A percentile compares a stretch with the other conserved stretches of the same genome.
phyloP scores from a whole-genome alignment of 2,888 invertebrate species.

The Drosophila imparisetae region DNA sequence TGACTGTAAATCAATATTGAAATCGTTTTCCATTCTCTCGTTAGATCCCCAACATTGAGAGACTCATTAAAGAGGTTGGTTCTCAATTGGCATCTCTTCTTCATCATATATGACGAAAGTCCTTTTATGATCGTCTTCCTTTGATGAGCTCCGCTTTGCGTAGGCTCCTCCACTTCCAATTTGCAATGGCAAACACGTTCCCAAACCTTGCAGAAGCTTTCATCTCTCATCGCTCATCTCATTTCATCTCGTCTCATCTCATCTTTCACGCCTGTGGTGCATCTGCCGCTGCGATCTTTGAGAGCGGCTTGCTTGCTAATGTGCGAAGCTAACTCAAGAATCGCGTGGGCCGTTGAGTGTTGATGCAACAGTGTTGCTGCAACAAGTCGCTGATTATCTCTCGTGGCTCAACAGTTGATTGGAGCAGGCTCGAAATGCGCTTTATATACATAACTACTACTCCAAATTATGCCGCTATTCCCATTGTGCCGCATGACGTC shows the following conservation, averaged over 20 bases:
- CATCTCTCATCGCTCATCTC: conserved; percentile 3
- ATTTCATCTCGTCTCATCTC: conserved; percentile 32
- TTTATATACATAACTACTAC: conserved; percentile 27
- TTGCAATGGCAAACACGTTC: conserved; percentile 65
- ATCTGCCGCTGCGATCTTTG: conserved; percentile 60
- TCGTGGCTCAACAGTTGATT: conserved; percentile 50
- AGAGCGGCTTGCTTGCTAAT: conserved; percentile 60
- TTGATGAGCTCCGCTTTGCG: conserved; percentile 57
- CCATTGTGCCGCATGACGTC: conserved; percentile 63
- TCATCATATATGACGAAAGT: conserved; percentile 16
- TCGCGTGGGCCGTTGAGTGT: conserved; percentile 60
- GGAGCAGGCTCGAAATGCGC: conserved; percentile 48
- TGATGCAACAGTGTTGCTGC: conserved; percentile 56
- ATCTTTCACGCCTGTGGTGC: conserved; percentile 56
- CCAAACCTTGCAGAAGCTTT: conserved; percentile 26
- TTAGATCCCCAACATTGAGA: conserved; percentile 12
- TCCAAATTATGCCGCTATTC: conserved; percentile 60
- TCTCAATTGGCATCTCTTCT: conserved; percentile 11
- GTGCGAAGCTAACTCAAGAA: conserved; percentile 55
- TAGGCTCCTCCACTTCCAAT: conserved; percentile 40
- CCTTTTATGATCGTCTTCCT: conserved; percentile 54
- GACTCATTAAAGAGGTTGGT: conserved; percentile 25
- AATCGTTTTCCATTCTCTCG: conserved; percentile 26
- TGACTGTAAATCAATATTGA: conserved; percentile 23
- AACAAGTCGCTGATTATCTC: conserved; percentile 63